phyloP scores from a whole-genome alignment of 2,113 vertebrate genomes.

The Tenrec ecaudatus region DNA sequence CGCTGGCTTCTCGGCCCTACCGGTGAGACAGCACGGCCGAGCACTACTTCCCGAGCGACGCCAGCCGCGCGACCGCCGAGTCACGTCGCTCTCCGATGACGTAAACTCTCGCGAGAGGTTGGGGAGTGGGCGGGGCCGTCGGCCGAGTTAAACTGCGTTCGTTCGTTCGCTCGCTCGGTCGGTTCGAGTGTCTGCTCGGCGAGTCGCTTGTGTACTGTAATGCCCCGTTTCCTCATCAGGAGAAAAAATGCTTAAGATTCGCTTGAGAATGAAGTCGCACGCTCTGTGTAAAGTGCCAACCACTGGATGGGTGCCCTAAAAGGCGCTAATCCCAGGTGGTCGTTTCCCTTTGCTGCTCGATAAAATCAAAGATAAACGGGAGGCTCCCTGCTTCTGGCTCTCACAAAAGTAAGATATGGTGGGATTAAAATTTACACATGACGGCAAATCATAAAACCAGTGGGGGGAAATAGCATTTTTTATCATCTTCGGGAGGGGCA shows the following conservation, averaged over 20 bases:
- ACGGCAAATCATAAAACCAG: background rate
- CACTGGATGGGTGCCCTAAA: background rate
- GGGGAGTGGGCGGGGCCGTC: background rate
- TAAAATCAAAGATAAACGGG: constrained; percentile 10
- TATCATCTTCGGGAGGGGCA: background rate
- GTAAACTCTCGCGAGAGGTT: constrained; percentile 42
- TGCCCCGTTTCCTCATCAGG: background rate
- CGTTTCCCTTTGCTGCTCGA: background rate
- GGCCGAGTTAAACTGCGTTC: accelerated
- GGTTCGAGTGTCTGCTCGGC: accelerated
- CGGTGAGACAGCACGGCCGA: constrained; percentile 76
- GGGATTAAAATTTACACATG: background rate
- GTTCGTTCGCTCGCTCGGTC: accelerated
- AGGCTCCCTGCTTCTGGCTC: background rate
- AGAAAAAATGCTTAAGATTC: background rate
- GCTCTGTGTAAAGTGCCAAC: background rate
- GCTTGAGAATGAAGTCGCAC: background rate
- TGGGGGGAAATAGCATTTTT: background rate
- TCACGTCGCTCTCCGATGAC: constrained; percentile 31
- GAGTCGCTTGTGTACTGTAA: accelerated
- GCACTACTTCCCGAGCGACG: background rate
- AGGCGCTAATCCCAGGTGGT: background rate
- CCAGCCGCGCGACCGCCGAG: background rate
- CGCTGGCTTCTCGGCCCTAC: constrained; percentile 46
- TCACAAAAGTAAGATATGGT: background rate